Evolutionary conservation across 2,888 invertebrate genomes (phyloP).

Genomic region (Strigamia maritima): DNA sequence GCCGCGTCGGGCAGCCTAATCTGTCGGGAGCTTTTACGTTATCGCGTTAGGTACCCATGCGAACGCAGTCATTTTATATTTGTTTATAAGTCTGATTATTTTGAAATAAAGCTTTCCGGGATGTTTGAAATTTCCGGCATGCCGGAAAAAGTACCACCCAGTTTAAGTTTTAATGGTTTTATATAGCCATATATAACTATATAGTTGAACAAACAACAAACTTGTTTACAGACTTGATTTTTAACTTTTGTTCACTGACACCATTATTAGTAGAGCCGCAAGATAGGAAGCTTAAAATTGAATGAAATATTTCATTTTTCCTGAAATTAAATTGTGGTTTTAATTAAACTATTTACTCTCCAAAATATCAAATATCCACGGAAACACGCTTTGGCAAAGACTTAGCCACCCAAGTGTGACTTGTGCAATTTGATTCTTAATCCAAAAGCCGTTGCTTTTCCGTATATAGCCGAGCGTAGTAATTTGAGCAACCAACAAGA

Average conservation of each 20-base stretch:
- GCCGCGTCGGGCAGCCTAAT: too few relatives aligned
- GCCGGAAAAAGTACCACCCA: too few relatives aligned
- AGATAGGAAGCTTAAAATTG: background rate
- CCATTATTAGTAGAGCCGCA: background rate
- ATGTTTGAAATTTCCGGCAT: too few relatives aligned
- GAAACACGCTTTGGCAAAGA: background rate
- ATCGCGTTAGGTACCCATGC: too few relatives aligned
- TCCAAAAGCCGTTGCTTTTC: background rate
- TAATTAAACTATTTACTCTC: background rate
- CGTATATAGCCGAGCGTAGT: background rate
- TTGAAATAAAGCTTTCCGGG: too few relatives aligned
- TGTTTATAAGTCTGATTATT: too few relatives aligned
- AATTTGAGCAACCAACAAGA: background rate
- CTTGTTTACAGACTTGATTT: background rate
- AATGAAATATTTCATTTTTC: background rate
- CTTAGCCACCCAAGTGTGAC: background rate
- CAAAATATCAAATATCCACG: too few relatives aligned
- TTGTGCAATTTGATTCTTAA: background rate
- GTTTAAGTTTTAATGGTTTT: too few relatives aligned
- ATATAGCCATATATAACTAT: too few relatives aligned
- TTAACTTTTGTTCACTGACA: background rate
- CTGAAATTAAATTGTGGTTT: background rate
- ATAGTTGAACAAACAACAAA: too few relatives aligned
- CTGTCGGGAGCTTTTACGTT: too few relatives aligned
- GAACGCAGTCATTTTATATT: too few relatives aligned